A percentile compares a stretch with the other conserved stretches of the same genome.
phyloP scores from a whole-genome alignment of 1,140 invertebrate species.

The Chironomus striatipennis region DNA sequence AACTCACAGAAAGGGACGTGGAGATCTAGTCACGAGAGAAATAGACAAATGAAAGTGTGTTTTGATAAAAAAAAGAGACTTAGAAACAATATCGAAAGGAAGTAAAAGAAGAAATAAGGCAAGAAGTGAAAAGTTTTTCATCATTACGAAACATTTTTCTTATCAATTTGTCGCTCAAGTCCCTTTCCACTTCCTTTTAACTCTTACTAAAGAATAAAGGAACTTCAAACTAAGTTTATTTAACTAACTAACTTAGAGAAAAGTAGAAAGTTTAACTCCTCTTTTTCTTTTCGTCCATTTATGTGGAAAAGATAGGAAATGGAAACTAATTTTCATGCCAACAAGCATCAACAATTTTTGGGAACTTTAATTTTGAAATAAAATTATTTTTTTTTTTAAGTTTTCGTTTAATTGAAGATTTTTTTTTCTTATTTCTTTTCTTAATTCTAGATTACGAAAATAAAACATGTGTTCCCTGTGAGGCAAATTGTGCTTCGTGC shows the following conservation, averaged over 20 bases:
- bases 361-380: not conserved
- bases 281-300: not conserved
- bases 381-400: not conserved
- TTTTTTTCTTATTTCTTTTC: constrained; percentile 18
- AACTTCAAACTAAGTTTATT: not conserved
- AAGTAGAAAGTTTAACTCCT: not conserved
- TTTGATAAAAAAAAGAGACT: no score
- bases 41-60: no score
- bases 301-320: not conserved
- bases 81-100: not conserved
- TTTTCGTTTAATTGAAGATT: not conserved
- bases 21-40: no score
- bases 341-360: not conserved
- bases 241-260: not conserved
- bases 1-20: no score
- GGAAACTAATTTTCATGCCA: not conserved
- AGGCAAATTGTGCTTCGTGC: constrained; percentile 71
- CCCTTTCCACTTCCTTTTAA: not conserved
- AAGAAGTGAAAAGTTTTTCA: not conserved
- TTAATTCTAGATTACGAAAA: constrained; percentile 53
- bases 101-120: not conserved
- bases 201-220: no score
- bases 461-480: constrained; percentile 67
- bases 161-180: not conserved
- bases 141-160: constrained; percentile 2